Percentiles rank a stretch among this genome's conserved stretches.
Conservation (phyloP, 2,888 invertebrate species). For the Griposia aprilina region DNA sequence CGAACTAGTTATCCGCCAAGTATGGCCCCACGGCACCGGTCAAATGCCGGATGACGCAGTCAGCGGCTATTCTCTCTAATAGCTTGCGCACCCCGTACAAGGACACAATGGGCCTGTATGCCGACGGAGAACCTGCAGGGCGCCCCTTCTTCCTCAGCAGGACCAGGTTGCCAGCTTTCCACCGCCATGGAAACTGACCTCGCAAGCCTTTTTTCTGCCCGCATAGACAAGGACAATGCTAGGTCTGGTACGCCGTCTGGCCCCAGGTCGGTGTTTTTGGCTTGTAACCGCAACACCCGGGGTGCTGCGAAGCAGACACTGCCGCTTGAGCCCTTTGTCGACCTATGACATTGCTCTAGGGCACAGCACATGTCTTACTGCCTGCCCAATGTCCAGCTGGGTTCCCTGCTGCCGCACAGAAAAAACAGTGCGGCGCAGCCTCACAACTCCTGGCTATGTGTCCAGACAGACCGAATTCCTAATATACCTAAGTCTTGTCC, state of each 20-base stretch:
- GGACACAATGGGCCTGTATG: neutral
- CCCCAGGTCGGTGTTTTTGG: too few relatives aligned
- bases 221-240: too few relatives aligned
- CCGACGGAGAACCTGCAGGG: neutral
- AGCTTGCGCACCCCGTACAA: too few relatives aligned
- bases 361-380: neutral
- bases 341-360: neutral
- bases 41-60: neutral
- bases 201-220: too few relatives aligned
- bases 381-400: neutral
- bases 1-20: neutral
- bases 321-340: neutral
- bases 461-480: neutral
- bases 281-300: too few relatives aligned
- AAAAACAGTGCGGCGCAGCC: neutral
- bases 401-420: neutral
- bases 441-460: neutral
- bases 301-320: neutral
- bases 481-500: too few relatives aligned
- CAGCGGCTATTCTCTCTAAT: neutral
- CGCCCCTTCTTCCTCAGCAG: neutral
- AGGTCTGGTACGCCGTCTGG: too few relatives aligned
- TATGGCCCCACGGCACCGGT: neutral
- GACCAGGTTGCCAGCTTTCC: neutral
- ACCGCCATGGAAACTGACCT: neutral